Evolutionary conservation across 2,113 vertebrate genomes (phyloP).

Genomic region (Ctenodactylus gundi): DNA sequence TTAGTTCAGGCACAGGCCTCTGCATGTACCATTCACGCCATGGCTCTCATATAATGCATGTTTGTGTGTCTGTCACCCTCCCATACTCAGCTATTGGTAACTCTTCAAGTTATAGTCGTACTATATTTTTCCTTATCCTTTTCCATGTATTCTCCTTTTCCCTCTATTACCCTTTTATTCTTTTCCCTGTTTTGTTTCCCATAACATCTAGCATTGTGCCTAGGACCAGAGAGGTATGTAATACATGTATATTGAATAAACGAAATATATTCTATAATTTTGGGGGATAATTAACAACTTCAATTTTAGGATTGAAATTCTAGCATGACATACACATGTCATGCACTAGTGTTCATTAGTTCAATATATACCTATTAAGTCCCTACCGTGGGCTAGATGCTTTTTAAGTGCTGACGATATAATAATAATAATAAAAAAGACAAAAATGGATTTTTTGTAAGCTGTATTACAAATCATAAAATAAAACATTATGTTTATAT

Average conservation of each 20-base stretch:
- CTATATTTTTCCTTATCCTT: background rate
- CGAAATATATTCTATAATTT: slow-evolving; percentile 22
- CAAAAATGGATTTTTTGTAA: slow-evolving; percentile 1
- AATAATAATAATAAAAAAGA: background rate
- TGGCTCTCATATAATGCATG: slow-evolving; percentile 6
- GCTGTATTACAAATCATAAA: slow-evolving; percentile 32
- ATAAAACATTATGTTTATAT: background rate
- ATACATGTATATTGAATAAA: background rate
- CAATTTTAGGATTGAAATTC: slow-evolving; percentile 29
- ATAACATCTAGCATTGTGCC: background rate
- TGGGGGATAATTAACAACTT: slow-evolving; percentile 38
- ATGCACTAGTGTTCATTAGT: background rate
- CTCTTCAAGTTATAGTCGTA: background rate
- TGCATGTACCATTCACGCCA: background rate
- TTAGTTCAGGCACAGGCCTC: background rate
- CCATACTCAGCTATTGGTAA: background rate
- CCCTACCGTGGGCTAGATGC: background rate
- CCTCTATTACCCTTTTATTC: background rate
- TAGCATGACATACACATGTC: background rate
- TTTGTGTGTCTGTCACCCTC: background rate
- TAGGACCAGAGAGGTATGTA: background rate
- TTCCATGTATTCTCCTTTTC: background rate
- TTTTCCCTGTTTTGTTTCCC: background rate
- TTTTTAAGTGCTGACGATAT: background rate
- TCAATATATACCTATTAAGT: background rate